phyloP scores from a whole-genome alignment of 2,113 vertebrate species.

The Glareola pratincola region DNA sequence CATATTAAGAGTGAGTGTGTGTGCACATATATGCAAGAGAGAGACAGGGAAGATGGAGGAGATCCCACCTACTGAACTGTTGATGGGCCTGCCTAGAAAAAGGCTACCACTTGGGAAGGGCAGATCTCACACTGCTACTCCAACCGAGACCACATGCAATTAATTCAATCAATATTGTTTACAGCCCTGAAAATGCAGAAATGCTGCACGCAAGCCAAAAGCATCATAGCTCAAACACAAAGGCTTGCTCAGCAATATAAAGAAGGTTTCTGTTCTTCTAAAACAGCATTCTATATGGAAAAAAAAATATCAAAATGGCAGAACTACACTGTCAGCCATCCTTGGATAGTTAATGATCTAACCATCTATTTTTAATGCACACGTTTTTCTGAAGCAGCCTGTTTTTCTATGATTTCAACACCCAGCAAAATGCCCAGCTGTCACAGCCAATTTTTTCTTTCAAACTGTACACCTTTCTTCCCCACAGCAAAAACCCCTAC shows the following conservation, averaged over 20 bases:
- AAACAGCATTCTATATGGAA: background rate
- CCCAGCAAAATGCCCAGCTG: background rate
- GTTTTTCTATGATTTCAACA: background rate
- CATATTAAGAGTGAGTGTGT: background rate
- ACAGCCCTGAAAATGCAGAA: background rate
- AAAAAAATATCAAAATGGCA: background rate
- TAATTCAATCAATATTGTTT: background rate
- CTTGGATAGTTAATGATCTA: background rate
- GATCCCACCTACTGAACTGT: background rate
- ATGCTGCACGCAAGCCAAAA: background rate
- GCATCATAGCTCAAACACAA: background rate
- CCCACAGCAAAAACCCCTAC: background rate
- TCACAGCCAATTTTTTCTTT: background rate
- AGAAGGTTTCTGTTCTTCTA: background rate
- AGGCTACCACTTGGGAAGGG: background rate
- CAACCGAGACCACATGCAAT: accelerated
- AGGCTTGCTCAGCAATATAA: background rate
- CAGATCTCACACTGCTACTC: background rate
- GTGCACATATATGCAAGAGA: accelerated
- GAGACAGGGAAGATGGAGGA: background rate
- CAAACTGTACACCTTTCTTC: background rate
- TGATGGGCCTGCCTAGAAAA: background rate
- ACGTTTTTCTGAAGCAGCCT: background rate
- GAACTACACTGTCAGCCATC: background rate
- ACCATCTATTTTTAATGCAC: background rate